Conservation (phyloP, 2,797 vertebrate species). For the Tokudaia muenninki region DNA sequence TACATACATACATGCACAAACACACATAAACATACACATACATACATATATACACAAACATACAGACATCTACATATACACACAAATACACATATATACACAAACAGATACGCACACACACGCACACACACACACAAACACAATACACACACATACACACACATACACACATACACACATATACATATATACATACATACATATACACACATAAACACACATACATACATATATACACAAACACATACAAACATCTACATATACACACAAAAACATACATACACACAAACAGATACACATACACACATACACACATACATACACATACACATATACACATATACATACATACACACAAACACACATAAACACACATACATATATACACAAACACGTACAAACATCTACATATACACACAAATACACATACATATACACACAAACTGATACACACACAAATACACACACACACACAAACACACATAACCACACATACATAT, state of each 20-base stretch:
- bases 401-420: neutral
- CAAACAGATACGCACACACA: neutral
- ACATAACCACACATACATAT: too few relatives aligned
- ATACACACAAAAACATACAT: too few relatives aligned
- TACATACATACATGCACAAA: too few relatives aligned
- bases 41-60: fast-evolving
- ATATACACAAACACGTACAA: neutral
- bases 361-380: neutral
- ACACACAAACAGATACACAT: too few relatives aligned
- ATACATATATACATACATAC: neutral
- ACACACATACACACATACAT: neutral
- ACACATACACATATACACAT: neutral
- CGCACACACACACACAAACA: neutral
- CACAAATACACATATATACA: fast-evolving
- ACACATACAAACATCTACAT: fast-evolving
- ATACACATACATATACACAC: fast-evolving
- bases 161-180: too few relatives aligned
- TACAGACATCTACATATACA: fast-evolving
- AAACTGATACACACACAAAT: neutral
- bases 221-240: too few relatives aligned
- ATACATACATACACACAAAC: fast-evolving
- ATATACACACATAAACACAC: fast-evolving
- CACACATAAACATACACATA: too few relatives aligned
- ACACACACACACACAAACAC: fast-evolving
- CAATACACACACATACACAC: neutral